These are phyloP conservation scores for Cyclina sinensis DNA, from an alignment of 1,140 invertebrate genomes.

Conservation along the genomic window DNA sequence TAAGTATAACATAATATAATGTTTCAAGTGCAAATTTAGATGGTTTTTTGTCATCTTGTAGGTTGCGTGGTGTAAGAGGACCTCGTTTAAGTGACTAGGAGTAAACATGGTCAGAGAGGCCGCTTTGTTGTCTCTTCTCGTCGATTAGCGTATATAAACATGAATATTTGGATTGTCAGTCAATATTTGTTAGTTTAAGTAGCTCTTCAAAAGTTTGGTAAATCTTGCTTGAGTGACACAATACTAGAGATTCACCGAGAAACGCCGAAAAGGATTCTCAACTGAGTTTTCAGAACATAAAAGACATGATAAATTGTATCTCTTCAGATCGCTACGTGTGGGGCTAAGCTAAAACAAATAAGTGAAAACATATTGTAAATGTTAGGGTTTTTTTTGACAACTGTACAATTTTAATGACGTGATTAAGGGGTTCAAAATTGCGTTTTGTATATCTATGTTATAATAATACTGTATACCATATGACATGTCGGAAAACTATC, in stretches of 20 bases:
- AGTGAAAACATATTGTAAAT: constrained; percentile 31
- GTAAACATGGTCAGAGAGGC: not conserved
- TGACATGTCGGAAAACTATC: too few relatives aligned
- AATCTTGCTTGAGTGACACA: constrained; percentile 21
- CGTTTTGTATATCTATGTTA: not conserved
- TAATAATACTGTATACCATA: too few relatives aligned
- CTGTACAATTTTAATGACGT: constrained; percentile 10
- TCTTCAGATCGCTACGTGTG: constrained; percentile 35
- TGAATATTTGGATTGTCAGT: constrained; percentile 25
- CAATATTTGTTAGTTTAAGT: not conserved
- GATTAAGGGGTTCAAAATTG: not conserved
- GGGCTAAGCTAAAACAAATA: constrained; percentile 56
- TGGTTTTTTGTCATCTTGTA: not conserved
- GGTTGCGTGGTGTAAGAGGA: not conserved
- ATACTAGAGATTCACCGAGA: not conserved
- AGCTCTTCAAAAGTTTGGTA: constrained; percentile 14
- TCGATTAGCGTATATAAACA: constrained; percentile 38
- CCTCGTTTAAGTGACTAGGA: not conserved
- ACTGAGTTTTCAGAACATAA: constrained; percentile 24
- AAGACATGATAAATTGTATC: constrained; percentile 5
- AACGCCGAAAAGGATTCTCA: not conserved
- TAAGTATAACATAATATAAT: too few relatives aligned
- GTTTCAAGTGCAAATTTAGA: too few relatives aligned
- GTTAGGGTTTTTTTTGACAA: not conserved
- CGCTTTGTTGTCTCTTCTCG: constrained; percentile 37